Evolutionary conservation across 2,797 vertebrate species (phyloP), one percentile per base, ranked within the genome.

Genomic region (Sebastes nivosus): DNA sequence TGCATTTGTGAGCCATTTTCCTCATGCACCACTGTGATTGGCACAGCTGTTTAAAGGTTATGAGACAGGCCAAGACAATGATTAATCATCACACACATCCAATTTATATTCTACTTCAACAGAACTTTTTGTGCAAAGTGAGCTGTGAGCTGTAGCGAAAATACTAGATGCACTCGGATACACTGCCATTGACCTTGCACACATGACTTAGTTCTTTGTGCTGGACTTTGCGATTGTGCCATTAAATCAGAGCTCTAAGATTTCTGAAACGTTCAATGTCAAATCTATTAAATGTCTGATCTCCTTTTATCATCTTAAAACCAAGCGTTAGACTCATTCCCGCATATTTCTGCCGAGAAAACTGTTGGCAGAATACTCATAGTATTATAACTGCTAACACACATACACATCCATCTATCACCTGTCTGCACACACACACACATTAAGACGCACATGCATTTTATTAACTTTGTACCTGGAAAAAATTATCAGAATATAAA

Each of bases 51-150:
- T 74, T 75, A 75, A 80, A 82, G 75, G 74, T 75, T 77, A 80
- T 72, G 74, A 71, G 72, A 82, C 67, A 20, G 18, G 61, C 83
- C 46, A 66, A 77, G 72, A 82, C 58, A 61, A 66, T 65, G 77
- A 84, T 88, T 82, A 88, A 84, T 87, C 75, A 67, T 82, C 72
- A 57, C 59, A 66, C 30, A 77, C 46, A 63, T 84, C 67, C 66
- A 57, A 75, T 88, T 79, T 86, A 76, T 78, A 84, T 82, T 80
- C 57, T 50, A 65, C 42, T 77, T 85, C 34, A 75, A 22, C 81
- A 55, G 13, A 67, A 38, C 46, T 11, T 38, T 85, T 77, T 83
- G 74, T 85, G 66, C 81, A 81, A 54, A 75, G 38, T 7, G 27
- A 63, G 55, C 59, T 67, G 32, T n/a, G 25, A 66, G 54, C 80